These are phyloP conservation scores for Hippocampus guttulatus DNA, from an alignment of 2,113 vertebrate genomes.

Conservation along the genomic window DNA sequence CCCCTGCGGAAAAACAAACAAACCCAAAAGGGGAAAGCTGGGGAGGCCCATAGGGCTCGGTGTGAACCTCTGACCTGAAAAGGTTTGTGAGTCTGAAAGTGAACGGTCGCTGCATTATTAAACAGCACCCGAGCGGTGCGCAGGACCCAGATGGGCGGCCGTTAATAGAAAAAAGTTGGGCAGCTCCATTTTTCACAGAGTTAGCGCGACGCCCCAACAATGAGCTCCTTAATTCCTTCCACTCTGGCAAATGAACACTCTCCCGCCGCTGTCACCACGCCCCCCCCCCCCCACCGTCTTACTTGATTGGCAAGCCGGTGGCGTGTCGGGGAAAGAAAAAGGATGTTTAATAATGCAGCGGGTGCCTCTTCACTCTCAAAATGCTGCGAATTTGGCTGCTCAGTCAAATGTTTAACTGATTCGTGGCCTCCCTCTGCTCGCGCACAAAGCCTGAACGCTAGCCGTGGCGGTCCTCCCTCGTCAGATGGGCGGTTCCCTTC, in stretches of 20 bases:
- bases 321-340: constrained; percentile 30
- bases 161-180: constrained; percentile 69
- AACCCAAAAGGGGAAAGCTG: constrained; percentile 1
- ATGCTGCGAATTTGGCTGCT: constrained; percentile 37
- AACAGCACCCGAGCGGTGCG: constrained; percentile 47
- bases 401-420: constrained; percentile 6
- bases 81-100: constrained; percentile 52
- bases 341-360: constrained; percentile 56
- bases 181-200: constrained; percentile 65
- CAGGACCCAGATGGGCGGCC: constrained; percentile 52
- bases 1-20: constrained; percentile 29
- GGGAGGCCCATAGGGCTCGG: not conserved
- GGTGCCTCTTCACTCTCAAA: constrained; percentile 31
- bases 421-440: not conserved
- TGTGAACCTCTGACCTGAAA: constrained; percentile 45
- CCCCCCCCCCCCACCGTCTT: constrained; percentile 36
- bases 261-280: constrained; percentile 38
- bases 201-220: constrained; percentile 57
- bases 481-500: too few relatives aligned
- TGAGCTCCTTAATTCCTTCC: constrained; percentile 61
- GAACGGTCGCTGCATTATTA: constrained; percentile 69
- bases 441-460: too few relatives aligned
- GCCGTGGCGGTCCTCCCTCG: too few relatives aligned
- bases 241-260: constrained; percentile 58
- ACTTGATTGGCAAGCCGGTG: constrained; percentile 45